Evolutionary conservation across 2,888 invertebrate genomes (phyloP).

Genomic region (Euzophera pinguis): DNA sequence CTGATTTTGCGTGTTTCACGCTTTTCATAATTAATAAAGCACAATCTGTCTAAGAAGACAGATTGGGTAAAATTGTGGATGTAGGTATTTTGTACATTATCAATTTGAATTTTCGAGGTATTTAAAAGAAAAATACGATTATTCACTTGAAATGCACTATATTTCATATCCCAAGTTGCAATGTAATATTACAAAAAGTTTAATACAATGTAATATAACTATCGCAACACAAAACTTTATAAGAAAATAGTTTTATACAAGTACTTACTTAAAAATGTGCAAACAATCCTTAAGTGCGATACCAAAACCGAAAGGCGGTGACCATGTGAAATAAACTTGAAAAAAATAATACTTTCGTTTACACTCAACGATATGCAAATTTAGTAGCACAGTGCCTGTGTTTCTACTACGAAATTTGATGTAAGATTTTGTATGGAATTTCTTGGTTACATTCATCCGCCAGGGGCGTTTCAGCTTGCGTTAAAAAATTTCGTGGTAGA

Average conservation of each 20-base stretch:
- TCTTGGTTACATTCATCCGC: too few species aligned
- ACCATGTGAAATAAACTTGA: constrained; percentile 17
- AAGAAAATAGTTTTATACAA: constrained; percentile 46
- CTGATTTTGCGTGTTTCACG: too few species aligned
- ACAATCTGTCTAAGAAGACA: too few species aligned
- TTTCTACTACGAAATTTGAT: too few species aligned
- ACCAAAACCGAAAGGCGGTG: constrained; percentile 28
- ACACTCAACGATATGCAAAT: too few species aligned
- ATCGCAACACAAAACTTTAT: constrained; percentile 42
- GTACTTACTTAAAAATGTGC: constrained; percentile 26
- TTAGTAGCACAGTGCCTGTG: background rate
- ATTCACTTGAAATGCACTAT: constrained; percentile 55
- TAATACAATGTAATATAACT: constrained; percentile 36
- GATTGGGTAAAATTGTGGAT: too few species aligned
- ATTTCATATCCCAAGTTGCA: constrained; percentile 54
- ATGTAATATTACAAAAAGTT: constrained; percentile 48
- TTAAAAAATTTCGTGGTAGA: too few species aligned
- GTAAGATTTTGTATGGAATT: too few species aligned
- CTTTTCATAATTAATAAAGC: too few species aligned
- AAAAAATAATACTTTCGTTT: background rate
- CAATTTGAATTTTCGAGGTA: too few species aligned
- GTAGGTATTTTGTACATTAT: too few species aligned
- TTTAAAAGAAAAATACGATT: constrained; percentile 15
- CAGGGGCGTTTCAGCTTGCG: too few species aligned
- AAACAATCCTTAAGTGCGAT: constrained; percentile 27